phyloP scores from a whole-genome alignment of 1,140 invertebrate species.

The Trinorchestia longiramus region DNA sequence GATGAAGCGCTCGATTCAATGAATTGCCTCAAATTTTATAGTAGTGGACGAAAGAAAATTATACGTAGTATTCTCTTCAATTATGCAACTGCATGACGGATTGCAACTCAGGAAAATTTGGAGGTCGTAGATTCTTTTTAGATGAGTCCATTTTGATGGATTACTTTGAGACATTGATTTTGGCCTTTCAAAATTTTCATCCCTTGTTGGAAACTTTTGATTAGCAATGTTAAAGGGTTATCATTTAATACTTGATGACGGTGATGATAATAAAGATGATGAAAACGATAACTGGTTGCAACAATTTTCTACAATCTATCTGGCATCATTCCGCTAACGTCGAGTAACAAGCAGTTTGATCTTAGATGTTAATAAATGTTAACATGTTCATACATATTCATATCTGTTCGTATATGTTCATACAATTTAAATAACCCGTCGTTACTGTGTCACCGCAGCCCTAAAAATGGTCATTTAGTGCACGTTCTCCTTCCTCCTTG shows the following conservation, averaged over 20 bases:
- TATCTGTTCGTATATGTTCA: too few relatives aligned
- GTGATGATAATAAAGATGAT: neutral
- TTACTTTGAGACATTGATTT: neutral
- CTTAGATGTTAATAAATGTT: too few relatives aligned
- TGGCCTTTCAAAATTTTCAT: neutral
- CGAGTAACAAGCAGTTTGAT: too few relatives aligned
- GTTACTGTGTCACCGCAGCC: too few relatives aligned
- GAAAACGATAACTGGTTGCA: neutral
- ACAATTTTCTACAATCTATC: neutral
- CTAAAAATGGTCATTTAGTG: too few relatives aligned
- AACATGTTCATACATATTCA: too few relatives aligned
- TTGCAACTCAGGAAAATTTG: neutral
- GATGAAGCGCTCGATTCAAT: neutral
- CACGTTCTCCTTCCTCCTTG: too few relatives aligned
- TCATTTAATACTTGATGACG: neutral
- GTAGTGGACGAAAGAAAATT: neutral
- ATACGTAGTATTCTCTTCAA: neutral
- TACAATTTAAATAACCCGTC: too few relatives aligned
- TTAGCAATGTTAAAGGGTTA: neutral
- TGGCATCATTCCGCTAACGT: too few relatives aligned
- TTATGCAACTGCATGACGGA: neutral
- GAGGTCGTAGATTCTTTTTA: neutral
- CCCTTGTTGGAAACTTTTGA: neutral
- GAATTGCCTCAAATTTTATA: neutral
- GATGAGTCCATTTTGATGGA: neutral